Percentiles rank a stretch among this genome's conserved stretches.
Conservation (phyloP, 2,113 vertebrate genomes). For the Uria aalge region DNA sequence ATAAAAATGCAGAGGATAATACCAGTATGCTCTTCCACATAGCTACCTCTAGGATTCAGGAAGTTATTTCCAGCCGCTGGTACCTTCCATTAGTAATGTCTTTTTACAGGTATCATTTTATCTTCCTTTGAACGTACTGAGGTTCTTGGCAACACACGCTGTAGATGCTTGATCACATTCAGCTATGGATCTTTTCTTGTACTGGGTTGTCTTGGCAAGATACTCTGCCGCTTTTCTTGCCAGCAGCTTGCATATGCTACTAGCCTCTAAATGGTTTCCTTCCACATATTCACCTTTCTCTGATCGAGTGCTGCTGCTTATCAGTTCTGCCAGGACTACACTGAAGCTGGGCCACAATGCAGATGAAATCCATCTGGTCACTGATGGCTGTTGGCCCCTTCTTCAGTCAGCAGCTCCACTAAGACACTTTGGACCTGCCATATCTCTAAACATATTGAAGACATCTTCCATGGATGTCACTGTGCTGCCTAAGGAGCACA, state of each 20-base stretch:
- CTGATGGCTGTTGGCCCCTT: neutral
- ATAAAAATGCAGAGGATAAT: neutral
- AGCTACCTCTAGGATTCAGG: neutral
- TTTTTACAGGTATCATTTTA: neutral
- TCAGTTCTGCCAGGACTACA: neutral
- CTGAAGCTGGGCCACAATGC: neutral
- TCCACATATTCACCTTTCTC: neutral
- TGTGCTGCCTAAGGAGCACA: neutral
- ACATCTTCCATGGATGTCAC: neutral
- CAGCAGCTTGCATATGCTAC: neutral
- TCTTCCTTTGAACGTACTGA: neutral
- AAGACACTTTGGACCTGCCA: neutral
- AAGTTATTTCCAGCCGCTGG: neutral
- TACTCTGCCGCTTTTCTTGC: neutral
- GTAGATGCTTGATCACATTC: rapidly evolving
- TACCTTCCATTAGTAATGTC: neutral
- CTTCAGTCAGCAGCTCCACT: neutral
- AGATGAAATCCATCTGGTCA: neutral
- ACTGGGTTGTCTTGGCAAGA: neutral
- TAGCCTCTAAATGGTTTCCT: neutral
- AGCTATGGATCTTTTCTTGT: neutral
- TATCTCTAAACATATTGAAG: neutral
- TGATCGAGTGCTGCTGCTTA: neutral
- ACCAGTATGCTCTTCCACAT: neutral
- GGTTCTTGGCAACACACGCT: neutral